phyloP scores from a whole-genome alignment of 23 tunicate species.

The Trididemnum clinides region DNA sequence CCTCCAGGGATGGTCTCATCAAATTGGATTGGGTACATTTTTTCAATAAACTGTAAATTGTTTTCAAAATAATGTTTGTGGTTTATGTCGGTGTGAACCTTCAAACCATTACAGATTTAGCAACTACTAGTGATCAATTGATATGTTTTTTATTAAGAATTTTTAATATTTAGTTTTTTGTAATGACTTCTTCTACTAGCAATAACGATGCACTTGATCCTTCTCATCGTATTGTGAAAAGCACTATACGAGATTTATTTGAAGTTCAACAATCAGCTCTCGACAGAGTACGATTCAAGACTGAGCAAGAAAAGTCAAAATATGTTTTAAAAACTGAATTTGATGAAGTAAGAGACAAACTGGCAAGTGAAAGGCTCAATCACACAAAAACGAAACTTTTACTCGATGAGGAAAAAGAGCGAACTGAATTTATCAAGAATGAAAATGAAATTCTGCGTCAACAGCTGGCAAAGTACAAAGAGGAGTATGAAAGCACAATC shows the following conservation, averaged over 20 bases:
- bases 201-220: no score
- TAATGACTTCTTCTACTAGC: no score
- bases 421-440: conserved; percentile 37
- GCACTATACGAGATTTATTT: conserved; percentile 69
- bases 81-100: no score
- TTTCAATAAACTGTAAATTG: no score
- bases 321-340: conserved; percentile 53
- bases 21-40: no score
- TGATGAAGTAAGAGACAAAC: conserved; percentile 31
- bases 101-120: no score
- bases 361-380: conserved; percentile 61
- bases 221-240: conserved; percentile 60
- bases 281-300: conserved; percentile 34
- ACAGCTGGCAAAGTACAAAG: conserved; percentile 57
- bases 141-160: no score
- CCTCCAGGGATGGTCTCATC: no score
- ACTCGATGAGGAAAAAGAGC: conserved; percentile 57
- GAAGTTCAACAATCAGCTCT: conserved; percentile 56
- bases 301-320: conserved; percentile 58
- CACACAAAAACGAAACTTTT: conserved; percentile 72
- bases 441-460: conserved; percentile 62
- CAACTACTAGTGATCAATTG: no score
- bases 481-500: conserved; percentile 37
- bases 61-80: no score
- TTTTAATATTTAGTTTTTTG: no score